phyloP scores from a whole-genome alignment of 2,888 invertebrate species.

The Perizoma flavofasciatum region DNA sequence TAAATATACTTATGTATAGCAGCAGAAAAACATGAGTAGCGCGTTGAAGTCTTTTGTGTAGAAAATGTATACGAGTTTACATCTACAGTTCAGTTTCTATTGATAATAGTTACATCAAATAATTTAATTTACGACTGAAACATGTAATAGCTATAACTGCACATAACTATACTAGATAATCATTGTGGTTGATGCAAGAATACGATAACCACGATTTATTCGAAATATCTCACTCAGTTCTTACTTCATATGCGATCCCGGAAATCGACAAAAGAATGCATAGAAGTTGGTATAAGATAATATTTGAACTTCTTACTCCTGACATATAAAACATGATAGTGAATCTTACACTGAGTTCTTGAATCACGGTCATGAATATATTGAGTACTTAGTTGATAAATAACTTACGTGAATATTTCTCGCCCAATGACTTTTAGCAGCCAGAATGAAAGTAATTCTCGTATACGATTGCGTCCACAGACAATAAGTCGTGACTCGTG shows the following conservation, averaged over 20 bases:
- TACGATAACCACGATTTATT: conserved; percentile 60
- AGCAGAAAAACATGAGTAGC: conserved; percentile 2
- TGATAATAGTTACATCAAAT: not conserved
- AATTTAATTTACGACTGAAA: conserved; percentile 1
- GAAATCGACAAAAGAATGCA: too few relatives aligned
- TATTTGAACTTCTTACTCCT: too few relatives aligned
- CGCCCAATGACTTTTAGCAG: too few relatives aligned
- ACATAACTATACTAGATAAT: conserved; percentile 8
- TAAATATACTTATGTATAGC: not conserved
- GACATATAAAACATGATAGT: too few relatives aligned
- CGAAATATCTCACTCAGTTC: conserved; percentile 49
- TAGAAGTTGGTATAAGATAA: too few relatives aligned
- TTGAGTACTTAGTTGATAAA: too few relatives aligned
- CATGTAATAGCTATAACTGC: not conserved
- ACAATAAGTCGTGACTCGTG: conserved; percentile 48
- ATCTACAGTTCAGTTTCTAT: too few relatives aligned
- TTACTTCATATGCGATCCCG: conserved; percentile 67
- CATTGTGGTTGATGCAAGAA: conserved; percentile 56
- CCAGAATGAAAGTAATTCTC: not conserved
- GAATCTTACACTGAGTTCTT: too few relatives aligned
- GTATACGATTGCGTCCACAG: conserved; percentile 18
- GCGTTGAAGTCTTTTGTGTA: conserved; percentile 36
- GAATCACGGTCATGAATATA: too few relatives aligned
- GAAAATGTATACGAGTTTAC: not conserved
- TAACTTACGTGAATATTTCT: too few relatives aligned